These are phyloP conservation scores for Carterocephalus palaemon DNA, from an alignment of 2,888 invertebrate species.

Conservation along the genomic window DNA sequence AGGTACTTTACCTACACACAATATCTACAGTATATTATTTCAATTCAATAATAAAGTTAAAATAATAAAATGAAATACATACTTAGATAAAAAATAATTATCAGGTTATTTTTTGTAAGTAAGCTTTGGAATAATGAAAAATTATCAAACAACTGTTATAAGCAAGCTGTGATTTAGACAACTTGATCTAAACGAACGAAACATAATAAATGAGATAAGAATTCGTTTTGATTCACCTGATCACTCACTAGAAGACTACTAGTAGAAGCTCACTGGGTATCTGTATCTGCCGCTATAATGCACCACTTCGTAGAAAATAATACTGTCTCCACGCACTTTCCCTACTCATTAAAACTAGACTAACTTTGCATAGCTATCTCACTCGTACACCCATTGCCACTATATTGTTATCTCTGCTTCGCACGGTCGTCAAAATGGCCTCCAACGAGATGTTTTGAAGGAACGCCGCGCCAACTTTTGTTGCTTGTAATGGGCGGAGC, in stretches of 20 bases:
- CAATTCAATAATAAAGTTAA: too few relatives aligned
- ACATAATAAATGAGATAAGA: too few relatives aligned
- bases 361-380: conserved; percentile 77
- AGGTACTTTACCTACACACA: too few relatives aligned
- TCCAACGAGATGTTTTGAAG: conserved; percentile 79
- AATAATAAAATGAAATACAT: too few relatives aligned
- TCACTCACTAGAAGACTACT: conserved; percentile 29
- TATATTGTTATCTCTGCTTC: conserved; percentile 59
- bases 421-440: conserved; percentile 77
- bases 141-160: too few relatives aligned
- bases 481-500: conserved; percentile 78
- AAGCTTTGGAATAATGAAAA: too few relatives aligned
- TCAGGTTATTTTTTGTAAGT: too few relatives aligned
- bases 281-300: conserved; percentile 29
- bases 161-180: too few relatives aligned
- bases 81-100: too few relatives aligned
- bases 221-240: conserved; percentile 24
- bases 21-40: too few relatives aligned
- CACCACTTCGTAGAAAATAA: conserved; percentile 43
- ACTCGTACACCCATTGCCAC: conserved; percentile 67
- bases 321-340: conserved; percentile 56
- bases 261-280: too few relatives aligned
- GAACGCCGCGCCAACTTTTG: conserved; percentile 77
- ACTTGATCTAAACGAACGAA: too few relatives aligned
- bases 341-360: conserved; percentile 70